Base-by-base conservation (phyloP, 2,888 invertebrate species). In the Xestoiulus laeticollis region DNA sequence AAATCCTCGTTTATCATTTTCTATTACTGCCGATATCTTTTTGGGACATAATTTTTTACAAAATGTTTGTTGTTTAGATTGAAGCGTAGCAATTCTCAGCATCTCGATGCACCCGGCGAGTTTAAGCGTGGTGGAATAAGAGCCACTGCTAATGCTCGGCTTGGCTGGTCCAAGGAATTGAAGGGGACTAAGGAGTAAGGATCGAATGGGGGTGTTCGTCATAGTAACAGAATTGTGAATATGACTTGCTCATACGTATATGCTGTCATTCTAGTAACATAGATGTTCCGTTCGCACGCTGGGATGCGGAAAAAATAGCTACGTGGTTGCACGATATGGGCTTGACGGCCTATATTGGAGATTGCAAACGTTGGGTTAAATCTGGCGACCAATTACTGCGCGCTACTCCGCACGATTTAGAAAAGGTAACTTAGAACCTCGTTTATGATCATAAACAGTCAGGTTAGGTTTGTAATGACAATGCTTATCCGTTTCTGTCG, bases 341-440 rank as follows among this genome's bases (percentile, higher is more conserved):
- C 0, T 93, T 98, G 8, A 96, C 96, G 88, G 94, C 94, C 91
- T 98, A 98, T 92, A 94, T 95, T 82, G 93, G 94, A 0, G 96
- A 97, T 89, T 95, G 96, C 22, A 95, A 95, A 90, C 93, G 95
- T 87, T 98, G 98, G 97, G 94, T 98, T 0, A 95, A 95, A 89
- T 94, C 94, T 53, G 95, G 97, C 10, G 94, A 95, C 0, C 96
- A 97, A 89, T 92, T 99, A 59, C 94, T 93, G 85, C 94, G 95
- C 90, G 95, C 96, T 8, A 94, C 96, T 0, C 94, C 95, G 8
- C 93, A 94, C 90, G 96, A 97, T 90, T 94, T 99, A 68, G 99
- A 99, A 92, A 98, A 97, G 92, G 94, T 93, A 89, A 86, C 88
- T 32, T 82, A 2, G 12, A 68, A 59, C 38, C n/a, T 19, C 10